Conservation (phyloP, 1,140 invertebrate species). For the Mercenaria mercenaria region DNA sequence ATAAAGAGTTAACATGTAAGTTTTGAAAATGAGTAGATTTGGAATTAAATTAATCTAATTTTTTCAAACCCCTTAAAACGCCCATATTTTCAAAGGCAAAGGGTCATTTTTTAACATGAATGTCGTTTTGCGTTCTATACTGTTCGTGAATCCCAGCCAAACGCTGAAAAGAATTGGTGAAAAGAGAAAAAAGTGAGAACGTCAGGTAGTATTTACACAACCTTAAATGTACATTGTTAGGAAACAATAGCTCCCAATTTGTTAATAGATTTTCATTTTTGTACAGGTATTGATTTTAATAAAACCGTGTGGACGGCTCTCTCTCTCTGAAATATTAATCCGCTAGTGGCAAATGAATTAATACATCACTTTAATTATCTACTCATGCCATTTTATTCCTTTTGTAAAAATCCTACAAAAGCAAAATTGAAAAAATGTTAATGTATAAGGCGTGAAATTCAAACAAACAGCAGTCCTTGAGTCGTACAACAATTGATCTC, state of each 20-base stretch:
- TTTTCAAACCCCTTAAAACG: too few species aligned
- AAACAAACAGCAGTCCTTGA: conserved; percentile 22
- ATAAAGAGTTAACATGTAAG: too few species aligned
- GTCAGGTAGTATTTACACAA: conserved; percentile 31
- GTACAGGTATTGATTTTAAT: background rate
- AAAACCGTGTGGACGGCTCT: background rate
- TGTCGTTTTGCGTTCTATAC: too few species aligned
- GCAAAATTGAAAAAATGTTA: conserved; percentile 37
- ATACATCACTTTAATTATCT: conserved; percentile 25
- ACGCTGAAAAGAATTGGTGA: background rate
- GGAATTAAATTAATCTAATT: too few species aligned
- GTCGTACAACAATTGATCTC: conserved; percentile 37
- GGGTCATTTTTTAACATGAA: too few species aligned
- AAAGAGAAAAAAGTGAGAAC: background rate
- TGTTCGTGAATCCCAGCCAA: too few species aligned
- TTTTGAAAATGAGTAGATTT: too few species aligned
- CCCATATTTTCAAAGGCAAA: too few species aligned
- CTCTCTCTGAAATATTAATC: conserved; percentile 28
- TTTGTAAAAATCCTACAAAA: background rate
- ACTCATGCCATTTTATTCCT: conserved; percentile 14
- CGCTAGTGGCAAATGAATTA: background rate
- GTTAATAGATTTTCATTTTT: conserved; percentile 33
- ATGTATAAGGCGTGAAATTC: conserved; percentile 46
- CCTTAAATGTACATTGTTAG: background rate
- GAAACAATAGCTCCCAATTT: conserved; percentile 9